Evolutionary conservation across 2,888 invertebrate genomes (phyloP).

Genomic region (Subacronicta megacephala): DNA sequence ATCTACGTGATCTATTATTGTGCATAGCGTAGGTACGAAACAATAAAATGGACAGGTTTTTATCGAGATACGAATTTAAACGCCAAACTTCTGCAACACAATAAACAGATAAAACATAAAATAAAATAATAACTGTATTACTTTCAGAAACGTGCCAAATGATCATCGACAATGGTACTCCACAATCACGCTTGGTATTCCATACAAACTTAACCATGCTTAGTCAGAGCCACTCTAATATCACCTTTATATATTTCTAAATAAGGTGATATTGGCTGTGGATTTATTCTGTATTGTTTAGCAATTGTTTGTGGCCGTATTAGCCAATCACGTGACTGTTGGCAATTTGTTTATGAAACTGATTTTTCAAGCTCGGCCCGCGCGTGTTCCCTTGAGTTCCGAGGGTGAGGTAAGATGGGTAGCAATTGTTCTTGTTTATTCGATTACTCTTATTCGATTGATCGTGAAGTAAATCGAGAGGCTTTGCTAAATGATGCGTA

Average conservation of each 20-base stretch:
- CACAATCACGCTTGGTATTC: slow-evolving; percentile 15
- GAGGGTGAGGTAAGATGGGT: slow-evolving; percentile 5
- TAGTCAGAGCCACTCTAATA: background rate
- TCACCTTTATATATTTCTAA: background rate
- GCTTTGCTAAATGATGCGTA: background rate
- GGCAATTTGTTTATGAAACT: slow-evolving; percentile 42
- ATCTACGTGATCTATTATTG: too few species aligned
- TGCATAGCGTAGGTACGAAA: too few species aligned
- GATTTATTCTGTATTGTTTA: slow-evolving; percentile 18
- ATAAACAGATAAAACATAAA: too few species aligned
- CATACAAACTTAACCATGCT: background rate
- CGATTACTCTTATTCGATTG: background rate
- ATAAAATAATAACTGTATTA: background rate
- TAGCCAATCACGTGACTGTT: slow-evolving; percentile 39
- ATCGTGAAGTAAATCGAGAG: background rate
- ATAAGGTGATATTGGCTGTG: slow-evolving; percentile 15
- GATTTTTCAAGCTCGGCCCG: slow-evolving; percentile 23
- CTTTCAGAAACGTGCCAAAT: slow-evolving; percentile 33
- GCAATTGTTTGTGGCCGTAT: slow-evolving; percentile 37
- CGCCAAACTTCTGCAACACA: too few species aligned
- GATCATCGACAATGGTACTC: slow-evolving; percentile 16
- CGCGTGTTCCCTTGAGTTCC: slow-evolving; percentile 22
- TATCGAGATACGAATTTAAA: too few species aligned
- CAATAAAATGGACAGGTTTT: too few species aligned
- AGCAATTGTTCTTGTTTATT: background rate